phyloP scores from a whole-genome alignment of 2,113 vertebrate species.

The Brachyistius frenatus region DNA sequence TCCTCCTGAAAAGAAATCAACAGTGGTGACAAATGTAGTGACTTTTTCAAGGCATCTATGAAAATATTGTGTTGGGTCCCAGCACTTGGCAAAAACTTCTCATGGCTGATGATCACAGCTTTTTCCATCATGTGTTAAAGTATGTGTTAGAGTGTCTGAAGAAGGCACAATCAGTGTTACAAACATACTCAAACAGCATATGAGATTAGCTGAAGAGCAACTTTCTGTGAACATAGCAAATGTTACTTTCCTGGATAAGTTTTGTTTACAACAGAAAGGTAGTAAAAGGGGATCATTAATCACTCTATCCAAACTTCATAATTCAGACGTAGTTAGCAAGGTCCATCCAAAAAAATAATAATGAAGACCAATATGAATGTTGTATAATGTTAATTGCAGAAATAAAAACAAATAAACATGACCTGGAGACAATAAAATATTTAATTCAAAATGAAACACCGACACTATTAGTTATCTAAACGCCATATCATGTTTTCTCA shows the following conservation, averaged over 20 bases:
- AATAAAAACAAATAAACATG: too few relatives aligned
- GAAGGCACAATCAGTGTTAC: slow-evolving; percentile 34
- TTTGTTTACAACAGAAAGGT: neutral
- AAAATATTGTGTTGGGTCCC: slow-evolving; percentile 36
- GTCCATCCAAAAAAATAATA: too few relatives aligned
- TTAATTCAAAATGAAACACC: too few relatives aligned
- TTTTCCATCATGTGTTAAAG: slow-evolving; percentile 35
- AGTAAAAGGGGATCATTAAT: neutral
- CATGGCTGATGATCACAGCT: slow-evolving; percentile 36
- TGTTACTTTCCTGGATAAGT: slow-evolving; percentile 5
- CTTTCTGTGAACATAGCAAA: slow-evolving; percentile 4
- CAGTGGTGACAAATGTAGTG: slow-evolving; percentile 26
- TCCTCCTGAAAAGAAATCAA: neutral
- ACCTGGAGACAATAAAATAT: too few relatives aligned
- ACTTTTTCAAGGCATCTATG: slow-evolving; percentile 18
- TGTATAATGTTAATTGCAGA: too few relatives aligned
- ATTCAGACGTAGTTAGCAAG: too few relatives aligned
- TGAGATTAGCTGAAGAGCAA: slow-evolving; percentile 24
- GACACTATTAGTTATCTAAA: too few relatives aligned
- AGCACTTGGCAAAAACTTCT: slow-evolving; percentile 33
- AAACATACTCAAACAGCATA: slow-evolving; percentile 41
- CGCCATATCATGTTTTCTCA: too few relatives aligned
- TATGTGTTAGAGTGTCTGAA: slow-evolving; percentile 36
- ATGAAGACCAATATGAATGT: too few relatives aligned
- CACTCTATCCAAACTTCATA: neutral